A percentile compares a stretch with the other conserved stretches of the same genome.
Evolutionary conservation across 30 jellyfish, hydroid and myxozoan species (phyloP).

Genomic region (Rhopilema esculentum): DNA sequence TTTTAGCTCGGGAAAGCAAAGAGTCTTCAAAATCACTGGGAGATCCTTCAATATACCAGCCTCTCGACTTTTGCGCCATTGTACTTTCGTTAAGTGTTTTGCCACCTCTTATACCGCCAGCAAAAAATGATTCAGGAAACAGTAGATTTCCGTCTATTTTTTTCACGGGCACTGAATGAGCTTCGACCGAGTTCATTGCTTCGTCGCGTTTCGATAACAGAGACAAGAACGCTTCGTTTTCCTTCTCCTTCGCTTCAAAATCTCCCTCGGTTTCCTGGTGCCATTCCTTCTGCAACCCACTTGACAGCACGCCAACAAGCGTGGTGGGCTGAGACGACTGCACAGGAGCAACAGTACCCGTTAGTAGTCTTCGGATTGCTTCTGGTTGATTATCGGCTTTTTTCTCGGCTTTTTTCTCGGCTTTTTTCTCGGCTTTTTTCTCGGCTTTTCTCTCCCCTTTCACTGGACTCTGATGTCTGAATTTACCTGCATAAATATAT

Average conservation of each 20-base stretch:
- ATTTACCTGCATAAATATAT: background rate
- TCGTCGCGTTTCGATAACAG: background rate
- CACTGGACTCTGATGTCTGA: no score
- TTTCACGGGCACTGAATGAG: background rate
- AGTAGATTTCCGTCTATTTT: background rate
- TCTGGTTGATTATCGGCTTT: constrained; percentile 71
- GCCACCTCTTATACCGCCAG: background rate
- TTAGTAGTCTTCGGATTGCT: constrained; percentile 81
- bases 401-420: background rate
- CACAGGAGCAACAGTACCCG: constrained; percentile 80
- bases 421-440: no score
- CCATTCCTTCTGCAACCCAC: no score
- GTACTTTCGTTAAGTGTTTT: background rate
- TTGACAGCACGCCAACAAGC: no score
- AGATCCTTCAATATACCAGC: background rate
- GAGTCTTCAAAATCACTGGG: background rate
- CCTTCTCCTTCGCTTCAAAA: background rate
- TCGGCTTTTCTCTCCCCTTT: no score
- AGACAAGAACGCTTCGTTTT: background rate
- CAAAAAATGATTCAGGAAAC: background rate
- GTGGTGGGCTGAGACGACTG: no score
- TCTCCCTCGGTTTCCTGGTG: no score
- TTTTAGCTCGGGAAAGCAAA: background rate
- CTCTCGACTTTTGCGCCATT: background rate
- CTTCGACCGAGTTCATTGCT: background rate